Conservation (phyloP, 2,888 invertebrate species). For the Hetaerina titia region DNA sequence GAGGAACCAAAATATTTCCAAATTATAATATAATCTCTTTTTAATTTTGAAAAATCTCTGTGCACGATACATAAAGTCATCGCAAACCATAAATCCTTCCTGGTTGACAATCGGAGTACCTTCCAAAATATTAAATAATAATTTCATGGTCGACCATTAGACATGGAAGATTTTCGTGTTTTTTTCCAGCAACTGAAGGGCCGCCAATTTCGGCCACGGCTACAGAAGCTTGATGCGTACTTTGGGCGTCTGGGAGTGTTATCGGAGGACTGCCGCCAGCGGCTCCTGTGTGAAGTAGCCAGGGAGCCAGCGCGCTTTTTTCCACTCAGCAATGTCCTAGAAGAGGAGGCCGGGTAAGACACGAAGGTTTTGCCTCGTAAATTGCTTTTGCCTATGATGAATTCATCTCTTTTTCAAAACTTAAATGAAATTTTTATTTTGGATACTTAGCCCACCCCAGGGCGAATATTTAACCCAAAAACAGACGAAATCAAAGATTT, state of each 20-base stretch:
- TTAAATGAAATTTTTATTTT: no score
- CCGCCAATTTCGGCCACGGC: constrained; percentile 47
- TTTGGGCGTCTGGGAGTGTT: constrained; percentile 73
- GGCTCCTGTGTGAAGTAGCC: constrained; percentile 74
- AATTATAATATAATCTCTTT: no score
- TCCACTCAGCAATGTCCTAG: constrained; percentile 73
- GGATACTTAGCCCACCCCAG: not conserved
- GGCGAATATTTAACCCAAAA: no score
- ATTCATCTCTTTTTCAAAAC: not conserved
- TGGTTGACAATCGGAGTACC: no score
- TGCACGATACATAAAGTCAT: no score
- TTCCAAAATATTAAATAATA: no score
- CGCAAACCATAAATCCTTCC: no score
- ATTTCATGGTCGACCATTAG: no score
- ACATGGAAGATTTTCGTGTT: no score
- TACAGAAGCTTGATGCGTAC: constrained; percentile 72
- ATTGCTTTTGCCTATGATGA: not conserved
- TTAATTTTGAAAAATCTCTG: no score
- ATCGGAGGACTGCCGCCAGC: constrained; percentile 74
- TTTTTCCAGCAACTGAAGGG: not conserved
- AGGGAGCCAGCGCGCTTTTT: constrained; percentile 73
- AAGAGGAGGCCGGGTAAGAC: constrained; percentile 73
- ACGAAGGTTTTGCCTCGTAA: not conserved
- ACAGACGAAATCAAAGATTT: no score
- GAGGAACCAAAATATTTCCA: no score